Percentiles rank a stretch among this genome's conserved stretches.
These are phyloP conservation scores for Heliconius congener DNA, from an alignment of 1,140 invertebrate genomes.

Conservation along the genomic window DNA sequence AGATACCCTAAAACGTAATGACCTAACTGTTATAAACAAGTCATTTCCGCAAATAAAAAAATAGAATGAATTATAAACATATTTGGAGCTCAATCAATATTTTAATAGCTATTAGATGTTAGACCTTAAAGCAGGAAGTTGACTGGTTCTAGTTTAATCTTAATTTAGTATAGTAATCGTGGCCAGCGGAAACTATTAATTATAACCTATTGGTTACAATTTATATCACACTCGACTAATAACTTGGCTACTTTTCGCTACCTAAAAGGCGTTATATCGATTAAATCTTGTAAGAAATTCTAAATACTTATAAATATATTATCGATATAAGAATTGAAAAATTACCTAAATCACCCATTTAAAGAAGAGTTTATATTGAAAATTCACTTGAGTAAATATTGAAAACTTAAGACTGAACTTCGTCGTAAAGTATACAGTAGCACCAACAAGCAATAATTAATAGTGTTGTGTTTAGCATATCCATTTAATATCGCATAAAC, in stretches of 20 bases:
- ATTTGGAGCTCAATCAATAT: conserved; percentile 34
- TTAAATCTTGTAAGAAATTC: not conserved
- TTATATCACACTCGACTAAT: conserved; percentile 25
- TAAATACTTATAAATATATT: not conserved
- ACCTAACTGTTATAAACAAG: conserved; percentile 25
- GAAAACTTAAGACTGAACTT: not conserved
- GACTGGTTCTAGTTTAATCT: conserved; percentile 45
- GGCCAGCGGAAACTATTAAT: conserved; percentile 47
- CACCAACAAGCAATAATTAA: conserved; percentile 28
- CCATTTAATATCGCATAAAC: conserved; percentile 37
- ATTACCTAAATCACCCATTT: too few relatives aligned
- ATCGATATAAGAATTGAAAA: too few relatives aligned
- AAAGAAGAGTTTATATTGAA: not conserved
- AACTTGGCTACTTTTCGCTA: conserved; percentile 21
- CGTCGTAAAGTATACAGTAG: conserved; percentile 22
- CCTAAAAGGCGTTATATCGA: conserved; percentile 19
- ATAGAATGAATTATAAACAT: conserved; percentile 31
- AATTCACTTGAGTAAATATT: conserved; percentile 2
- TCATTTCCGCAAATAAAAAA: conserved; percentile 32
- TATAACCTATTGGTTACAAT: conserved; percentile 43
- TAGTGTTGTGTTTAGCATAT: conserved; percentile 26
- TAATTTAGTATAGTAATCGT: conserved; percentile 47
- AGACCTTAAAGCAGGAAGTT: conserved; percentile 45
- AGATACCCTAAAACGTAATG: conserved; percentile 20
- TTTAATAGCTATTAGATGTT: conserved; percentile 36